Evolutionary conservation across 2,113 vertebrate species (phyloP).

Genomic region (Forbesichthys agassizii): DNA sequence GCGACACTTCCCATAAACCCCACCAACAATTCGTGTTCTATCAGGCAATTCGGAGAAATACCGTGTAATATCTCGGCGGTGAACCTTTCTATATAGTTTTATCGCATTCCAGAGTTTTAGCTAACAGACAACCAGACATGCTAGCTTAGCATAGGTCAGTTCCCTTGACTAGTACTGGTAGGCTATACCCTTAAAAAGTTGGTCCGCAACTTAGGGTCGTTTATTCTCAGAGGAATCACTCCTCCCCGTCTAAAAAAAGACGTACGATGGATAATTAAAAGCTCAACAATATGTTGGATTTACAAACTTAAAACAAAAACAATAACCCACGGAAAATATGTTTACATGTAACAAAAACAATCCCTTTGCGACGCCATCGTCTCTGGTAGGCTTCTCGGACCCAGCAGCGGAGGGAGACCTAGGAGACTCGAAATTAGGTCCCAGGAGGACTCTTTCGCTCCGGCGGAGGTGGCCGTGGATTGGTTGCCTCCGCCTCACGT

Average conservation of each 20-base stretch:
- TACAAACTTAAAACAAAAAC: neutral
- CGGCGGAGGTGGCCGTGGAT: slow-evolving; percentile 42
- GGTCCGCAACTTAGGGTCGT: slow-evolving; percentile 35
- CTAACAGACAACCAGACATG: slow-evolving; percentile 43
- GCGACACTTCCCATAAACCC: slow-evolving; percentile 4
- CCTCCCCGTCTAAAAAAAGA: neutral
- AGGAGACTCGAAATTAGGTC: neutral
- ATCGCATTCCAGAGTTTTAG: slow-evolving; percentile 33
- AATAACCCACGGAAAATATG: slow-evolving; percentile 9
- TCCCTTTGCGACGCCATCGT: slow-evolving; percentile 30
- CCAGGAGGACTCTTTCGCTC: slow-evolving; percentile 25
- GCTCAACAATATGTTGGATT: slow-evolving; percentile 17
- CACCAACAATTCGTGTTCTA: neutral
- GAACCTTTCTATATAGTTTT: slow-evolving; percentile 23
- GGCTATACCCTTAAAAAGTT: slow-evolving; percentile 39
- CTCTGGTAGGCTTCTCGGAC: slow-evolving; percentile 40
- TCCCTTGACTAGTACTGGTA: slow-evolving; percentile 22
- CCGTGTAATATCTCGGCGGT: neutral
- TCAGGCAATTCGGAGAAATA: neutral
- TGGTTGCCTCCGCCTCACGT: slow-evolving; percentile 56
- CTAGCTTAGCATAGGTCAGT: slow-evolving; percentile 69
- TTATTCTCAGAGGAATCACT: slow-evolving; percentile 34
- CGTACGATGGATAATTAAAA: neutral
- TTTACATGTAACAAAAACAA: slow-evolving; percentile 58
- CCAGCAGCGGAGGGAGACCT: slow-evolving; percentile 31